Evolutionary conservation across 2,797 vertebrate species (phyloP).

Genomic region (Chromis chromis): DNA sequence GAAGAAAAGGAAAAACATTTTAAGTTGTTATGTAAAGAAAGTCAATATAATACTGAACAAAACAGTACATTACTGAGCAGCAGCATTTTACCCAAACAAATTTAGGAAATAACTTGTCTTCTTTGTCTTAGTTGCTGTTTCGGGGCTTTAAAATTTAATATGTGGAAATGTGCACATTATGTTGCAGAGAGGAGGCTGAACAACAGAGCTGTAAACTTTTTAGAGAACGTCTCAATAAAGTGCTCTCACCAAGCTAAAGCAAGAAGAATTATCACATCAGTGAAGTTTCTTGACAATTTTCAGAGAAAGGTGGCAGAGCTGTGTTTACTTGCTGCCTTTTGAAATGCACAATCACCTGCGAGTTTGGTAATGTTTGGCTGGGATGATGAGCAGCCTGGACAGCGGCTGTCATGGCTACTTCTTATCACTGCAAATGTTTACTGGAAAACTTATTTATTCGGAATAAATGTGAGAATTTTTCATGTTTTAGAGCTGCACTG

Average conservation of each 20-base stretch:
- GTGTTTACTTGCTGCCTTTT: background rate
- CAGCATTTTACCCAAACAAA: conserved; percentile 12
- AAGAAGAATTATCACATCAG: background rate
- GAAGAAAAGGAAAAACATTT: conserved; percentile 12
- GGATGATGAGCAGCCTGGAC: background rate
- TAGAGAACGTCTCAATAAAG: background rate
- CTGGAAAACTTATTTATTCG: background rate
- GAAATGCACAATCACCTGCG: background rate
- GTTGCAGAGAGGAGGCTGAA: background rate
- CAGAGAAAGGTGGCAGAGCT: background rate
- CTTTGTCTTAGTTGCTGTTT: background rate
- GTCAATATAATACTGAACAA: background rate
- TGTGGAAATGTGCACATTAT: background rate
- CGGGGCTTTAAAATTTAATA: background rate
- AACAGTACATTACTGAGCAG: conserved; percentile 18
- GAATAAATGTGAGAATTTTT: background rate
- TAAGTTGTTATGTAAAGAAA: background rate
- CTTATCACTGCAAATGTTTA: background rate
- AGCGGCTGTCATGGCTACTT: background rate
- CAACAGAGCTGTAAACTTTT: background rate
- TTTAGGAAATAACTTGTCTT: background rate
- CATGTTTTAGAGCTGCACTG: background rate
- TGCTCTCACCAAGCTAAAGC: background rate
- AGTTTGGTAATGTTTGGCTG: background rate
- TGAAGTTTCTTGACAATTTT: background rate